Conservation (phyloP, 2,888 invertebrate species). For the Cheilosia vernalis region DNA sequence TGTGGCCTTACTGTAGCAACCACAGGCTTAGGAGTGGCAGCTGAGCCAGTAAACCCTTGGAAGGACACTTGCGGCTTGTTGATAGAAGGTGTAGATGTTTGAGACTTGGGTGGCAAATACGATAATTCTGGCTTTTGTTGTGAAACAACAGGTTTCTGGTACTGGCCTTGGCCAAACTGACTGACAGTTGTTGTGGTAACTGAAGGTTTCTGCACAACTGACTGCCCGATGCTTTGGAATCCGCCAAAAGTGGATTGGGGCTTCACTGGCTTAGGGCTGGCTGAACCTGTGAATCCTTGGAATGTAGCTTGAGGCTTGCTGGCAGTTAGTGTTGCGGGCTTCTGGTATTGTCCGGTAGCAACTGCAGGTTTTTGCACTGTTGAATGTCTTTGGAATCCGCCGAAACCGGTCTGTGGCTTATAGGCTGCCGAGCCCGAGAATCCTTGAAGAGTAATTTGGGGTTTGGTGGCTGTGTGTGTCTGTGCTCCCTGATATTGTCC, state of each 20-base stretch:
- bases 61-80: neutral
- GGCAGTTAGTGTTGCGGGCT: neutral
- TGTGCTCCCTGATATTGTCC: neutral
- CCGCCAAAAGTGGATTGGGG: neutral
- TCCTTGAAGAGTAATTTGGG: slow-evolving; percentile 4
- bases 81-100: neutral
- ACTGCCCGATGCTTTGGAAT: neutral
- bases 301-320: neutral
- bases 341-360: neutral
- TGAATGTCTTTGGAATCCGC: neutral
- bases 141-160: neutral
- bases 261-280: neutral
- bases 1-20: too few species aligned
- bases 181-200: neutral
- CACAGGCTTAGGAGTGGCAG: neutral
- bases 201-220: neutral
- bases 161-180: too few species aligned
- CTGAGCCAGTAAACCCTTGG: slow-evolving; percentile 1
- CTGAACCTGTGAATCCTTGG: slow-evolving; percentile 1
- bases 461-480: neutral
- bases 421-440: neutral
- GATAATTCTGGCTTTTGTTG: neutral
- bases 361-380: neutral
- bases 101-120: neutral
- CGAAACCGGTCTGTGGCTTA: neutral